Percentiles rank a stretch among this genome's conserved stretches.
These are phyloP conservation scores for Lordiphosa mommai DNA, from an alignment of 1,140 invertebrate species.

Conservation along the genomic window DNA sequence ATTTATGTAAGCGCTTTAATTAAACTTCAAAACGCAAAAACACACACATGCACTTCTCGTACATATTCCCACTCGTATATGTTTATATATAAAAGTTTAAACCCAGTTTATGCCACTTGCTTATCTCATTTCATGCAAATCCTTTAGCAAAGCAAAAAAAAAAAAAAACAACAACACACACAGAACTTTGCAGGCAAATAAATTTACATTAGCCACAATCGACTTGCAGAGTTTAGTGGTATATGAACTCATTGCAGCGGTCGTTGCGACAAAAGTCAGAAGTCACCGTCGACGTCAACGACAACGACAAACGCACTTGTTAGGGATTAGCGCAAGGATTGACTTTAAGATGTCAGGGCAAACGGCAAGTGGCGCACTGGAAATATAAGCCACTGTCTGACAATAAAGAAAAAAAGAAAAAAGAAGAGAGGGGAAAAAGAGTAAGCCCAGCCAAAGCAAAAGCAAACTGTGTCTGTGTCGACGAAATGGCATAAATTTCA, in stretches of 20 bases:
- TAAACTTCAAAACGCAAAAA: background rate
- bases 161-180: background rate
- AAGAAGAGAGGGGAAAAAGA: slow-evolving; percentile 20
- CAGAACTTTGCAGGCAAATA: slow-evolving; percentile 41
- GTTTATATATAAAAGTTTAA: background rate
- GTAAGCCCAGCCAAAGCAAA: slow-evolving; percentile 20
- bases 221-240: slow-evolving; percentile 14
- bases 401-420: slow-evolving; percentile 44
- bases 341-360: slow-evolving; percentile 63
- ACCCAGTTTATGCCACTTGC: slow-evolving; percentile 31
- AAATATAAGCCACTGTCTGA: slow-evolving; percentile 38
- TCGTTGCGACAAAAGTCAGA: slow-evolving; percentile 30
- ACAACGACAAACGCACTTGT: slow-evolving; percentile 43
- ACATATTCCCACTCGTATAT: background rate
- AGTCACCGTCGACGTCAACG: slow-evolving; percentile 39
- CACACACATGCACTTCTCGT: background rate
- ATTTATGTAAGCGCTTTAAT: background rate
- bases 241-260: slow-evolving; percentile 1
- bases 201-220: slow-evolving; percentile 59
- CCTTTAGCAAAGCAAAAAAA: slow-evolving; percentile 14
- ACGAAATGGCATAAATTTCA: slow-evolving; percentile 72
- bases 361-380: slow-evolving; percentile 16
- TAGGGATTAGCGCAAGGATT: slow-evolving; percentile 68
- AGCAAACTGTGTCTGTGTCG: slow-evolving; percentile 29
- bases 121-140: slow-evolving; percentile 56